Conservation (phyloP, 2,888 invertebrate genomes). For the Leptarthrus brevirostris region DNA sequence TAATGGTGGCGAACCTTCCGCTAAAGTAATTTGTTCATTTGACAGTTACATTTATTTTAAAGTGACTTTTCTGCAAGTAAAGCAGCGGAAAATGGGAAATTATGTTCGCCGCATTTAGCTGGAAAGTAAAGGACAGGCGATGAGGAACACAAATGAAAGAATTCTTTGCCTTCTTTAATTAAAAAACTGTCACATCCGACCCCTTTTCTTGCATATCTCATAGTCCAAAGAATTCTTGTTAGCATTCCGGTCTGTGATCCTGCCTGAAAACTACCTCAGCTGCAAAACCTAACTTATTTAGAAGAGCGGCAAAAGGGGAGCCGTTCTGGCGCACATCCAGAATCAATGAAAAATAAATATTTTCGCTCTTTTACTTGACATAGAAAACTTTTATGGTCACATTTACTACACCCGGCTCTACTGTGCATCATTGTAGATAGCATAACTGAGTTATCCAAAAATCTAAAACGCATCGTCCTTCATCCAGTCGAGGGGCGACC, state of each 20-base stretch:
- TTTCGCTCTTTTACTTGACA: constrained; percentile 36
- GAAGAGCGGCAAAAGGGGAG: not conserved
- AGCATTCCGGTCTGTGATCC: not conserved
- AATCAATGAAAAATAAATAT: constrained; percentile 40
- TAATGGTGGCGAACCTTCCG: constrained; percentile 16
- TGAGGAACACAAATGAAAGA: constrained; percentile 32
- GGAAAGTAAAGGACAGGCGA: not conserved
- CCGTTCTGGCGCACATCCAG: constrained; percentile 26
- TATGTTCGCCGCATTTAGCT: constrained; percentile 4
- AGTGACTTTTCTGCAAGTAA: constrained; percentile 33
- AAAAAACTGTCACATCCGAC: constrained; percentile 39
- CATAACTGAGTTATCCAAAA: constrained; percentile 34
- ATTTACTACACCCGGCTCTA: not conserved
- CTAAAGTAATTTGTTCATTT: constrained; percentile 29
- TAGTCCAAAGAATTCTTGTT: constrained; percentile 4
- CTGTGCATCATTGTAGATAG: not conserved
- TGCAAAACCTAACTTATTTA: constrained; percentile 3
- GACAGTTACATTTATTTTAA: constrained; percentile 45
- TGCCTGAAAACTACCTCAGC: constrained; percentile 23
- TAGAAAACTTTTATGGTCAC: constrained; percentile 31
- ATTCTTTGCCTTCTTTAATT: constrained; percentile 39
- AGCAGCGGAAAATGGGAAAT: constrained; percentile 27
- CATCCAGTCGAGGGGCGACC: not conserved
- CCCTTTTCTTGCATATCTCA: not conserved
- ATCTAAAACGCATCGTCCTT: constrained; percentile 16